Evolutionary conservation across 1,140 invertebrate species (phyloP), one percentile per base, ranked within the genome.

Genomic region (Bombus terrestris): DNA sequence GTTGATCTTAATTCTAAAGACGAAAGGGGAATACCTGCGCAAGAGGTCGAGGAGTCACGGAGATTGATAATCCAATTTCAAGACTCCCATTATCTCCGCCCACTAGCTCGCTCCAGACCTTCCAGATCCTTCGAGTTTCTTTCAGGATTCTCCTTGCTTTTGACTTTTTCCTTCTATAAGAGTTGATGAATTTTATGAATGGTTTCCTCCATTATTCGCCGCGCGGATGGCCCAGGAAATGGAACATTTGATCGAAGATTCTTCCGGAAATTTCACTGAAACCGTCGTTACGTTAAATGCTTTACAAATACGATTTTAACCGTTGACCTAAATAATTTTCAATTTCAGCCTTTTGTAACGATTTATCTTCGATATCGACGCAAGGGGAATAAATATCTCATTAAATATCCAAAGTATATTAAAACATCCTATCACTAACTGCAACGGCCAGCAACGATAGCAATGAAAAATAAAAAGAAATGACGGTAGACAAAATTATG

Each of bases 21-120:
- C 83, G 86, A 84, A 84, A 86, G 81, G 81, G 78, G 81, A 83
- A 76, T 86, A 88, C 80, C 72, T 88, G 83, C 75, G 87, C 86
- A 57, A 72, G 87, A 86, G 81, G 81, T 86, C 83, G 75, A 83
- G 81, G 86, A 90, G 87, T 69, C 74, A 59, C 53, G 85, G 80
- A 91, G 90, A 91, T 91, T 91, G 89, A 91, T 91, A 91, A 89
- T 91, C 90, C 90, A 91, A 91, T 91, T 90, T 91, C 90, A 82
- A 91, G 89, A 91, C 89, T 91, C 74, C 86, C 86, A 88, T 91
- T 91, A 91, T 88, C 88, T 90, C 88, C 88, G 87, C 82, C 90
- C 88, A 87, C 85, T 80, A 85, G 79, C 86, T 86, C 89, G 82
- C 83, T 89, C 83, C 84, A 78, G 87, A 88, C 82, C 76, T 85